phyloP scores from a whole-genome alignment of 1,140 invertebrate species.

The Lordiphosa clarofinis region DNA sequence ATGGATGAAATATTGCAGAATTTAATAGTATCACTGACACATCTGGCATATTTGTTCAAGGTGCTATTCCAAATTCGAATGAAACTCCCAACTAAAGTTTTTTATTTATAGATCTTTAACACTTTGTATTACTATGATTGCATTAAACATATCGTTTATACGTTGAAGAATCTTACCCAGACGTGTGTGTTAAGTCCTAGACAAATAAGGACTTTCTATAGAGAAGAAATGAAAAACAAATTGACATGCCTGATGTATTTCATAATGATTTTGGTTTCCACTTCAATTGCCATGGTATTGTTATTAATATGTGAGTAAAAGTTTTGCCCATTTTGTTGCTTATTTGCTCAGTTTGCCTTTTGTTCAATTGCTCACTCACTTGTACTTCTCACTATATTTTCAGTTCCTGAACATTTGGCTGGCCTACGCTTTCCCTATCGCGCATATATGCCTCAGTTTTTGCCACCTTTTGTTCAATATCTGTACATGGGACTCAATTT shows the following conservation, averaged over 20 bases:
- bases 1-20: too few species aligned
- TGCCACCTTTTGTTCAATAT: conserved; percentile 2
- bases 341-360: too few species aligned
- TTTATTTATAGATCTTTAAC: neutral
- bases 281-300: neutral
- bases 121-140: conserved; percentile 5
- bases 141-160: neutral
- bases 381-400: too few species aligned
- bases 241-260: conserved; percentile 2
- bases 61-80: neutral
- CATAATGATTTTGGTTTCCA: neutral
- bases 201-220: neutral
- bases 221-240: conserved; percentile 1
- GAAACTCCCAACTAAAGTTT: neutral
- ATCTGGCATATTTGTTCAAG: conserved; percentile 10
- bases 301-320: conserved; percentile 1
- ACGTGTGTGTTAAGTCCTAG: neutral
- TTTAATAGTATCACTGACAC: conserved; percentile 2
- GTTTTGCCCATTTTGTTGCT: too few species aligned
- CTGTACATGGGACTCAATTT: conserved; percentile 3
- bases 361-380: too few species aligned
- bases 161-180: neutral
- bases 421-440: too few species aligned
- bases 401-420: too few species aligned
- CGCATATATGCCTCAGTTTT: conserved; percentile 2